Evolutionary conservation across 2,113 vertebrate species (phyloP).

Genomic region (Blennius ocellaris): DNA sequence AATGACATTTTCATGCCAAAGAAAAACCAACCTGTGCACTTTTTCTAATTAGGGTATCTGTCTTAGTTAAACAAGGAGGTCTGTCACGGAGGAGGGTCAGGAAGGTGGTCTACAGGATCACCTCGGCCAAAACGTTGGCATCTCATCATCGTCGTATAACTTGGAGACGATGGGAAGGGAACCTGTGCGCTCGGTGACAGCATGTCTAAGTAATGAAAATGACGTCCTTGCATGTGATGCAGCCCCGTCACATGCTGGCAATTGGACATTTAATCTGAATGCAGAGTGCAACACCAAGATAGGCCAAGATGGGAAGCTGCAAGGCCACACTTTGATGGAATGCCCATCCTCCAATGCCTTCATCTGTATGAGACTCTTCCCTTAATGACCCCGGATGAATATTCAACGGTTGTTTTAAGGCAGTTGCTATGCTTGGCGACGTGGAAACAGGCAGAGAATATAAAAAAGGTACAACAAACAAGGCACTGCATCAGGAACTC

Average conservation of each 20-base stretch:
- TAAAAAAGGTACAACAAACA: constrained; percentile 29
- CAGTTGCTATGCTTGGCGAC: background rate
- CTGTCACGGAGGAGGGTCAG: constrained; percentile 2
- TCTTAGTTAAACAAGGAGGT: constrained; percentile 28
- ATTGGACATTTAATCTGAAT: constrained; percentile 24
- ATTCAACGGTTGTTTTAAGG: constrained; percentile 46
- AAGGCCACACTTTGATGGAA: constrained; percentile 13
- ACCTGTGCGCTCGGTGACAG: background rate
- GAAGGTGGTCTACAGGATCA: constrained; percentile 36
- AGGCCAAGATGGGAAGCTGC: background rate
- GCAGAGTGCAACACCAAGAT: constrained; percentile 6
- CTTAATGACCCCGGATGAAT: constrained; percentile 34
- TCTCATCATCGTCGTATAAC: constrained; percentile 7
- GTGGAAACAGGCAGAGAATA: constrained; percentile 14
- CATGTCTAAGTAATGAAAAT: constrained; percentile 29
- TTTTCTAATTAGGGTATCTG: constrained; percentile 39
- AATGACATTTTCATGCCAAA: constrained; percentile 21
- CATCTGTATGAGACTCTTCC: constrained; percentile 27
- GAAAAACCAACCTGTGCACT: constrained; percentile 41
- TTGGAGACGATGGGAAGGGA: background rate
- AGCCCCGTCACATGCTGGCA: background rate
- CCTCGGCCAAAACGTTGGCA: constrained; percentile 3
- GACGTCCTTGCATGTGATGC: constrained; percentile 14
- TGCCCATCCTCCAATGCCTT: constrained; percentile 6
- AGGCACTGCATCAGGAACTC: constrained; percentile 12